Conservation (phyloP, 2,113 vertebrate species). For the Tetrao urogallus region DNA sequence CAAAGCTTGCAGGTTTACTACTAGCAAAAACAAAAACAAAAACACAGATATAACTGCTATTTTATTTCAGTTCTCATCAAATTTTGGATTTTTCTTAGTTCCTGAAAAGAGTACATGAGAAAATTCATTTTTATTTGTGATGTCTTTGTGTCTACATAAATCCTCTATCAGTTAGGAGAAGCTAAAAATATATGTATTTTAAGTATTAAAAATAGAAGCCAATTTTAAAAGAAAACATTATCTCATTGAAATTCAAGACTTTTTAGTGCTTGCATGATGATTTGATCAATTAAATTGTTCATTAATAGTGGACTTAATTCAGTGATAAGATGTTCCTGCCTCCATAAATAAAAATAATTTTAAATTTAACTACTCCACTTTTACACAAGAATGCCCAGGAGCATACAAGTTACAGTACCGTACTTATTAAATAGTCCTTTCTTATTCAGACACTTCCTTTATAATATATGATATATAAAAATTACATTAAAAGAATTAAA, state of each 20-base stretch:
- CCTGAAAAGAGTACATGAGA: not conserved
- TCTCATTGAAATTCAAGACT: not conserved
- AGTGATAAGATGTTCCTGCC: not conserved
- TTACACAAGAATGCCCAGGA: not conserved
- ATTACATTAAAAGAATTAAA: not conserved
- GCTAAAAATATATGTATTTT: not conserved
- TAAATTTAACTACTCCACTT: not conserved
- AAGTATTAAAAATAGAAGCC: not conserved
- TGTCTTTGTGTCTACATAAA: not conserved
- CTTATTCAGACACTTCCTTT: not conserved
- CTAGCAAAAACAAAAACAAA: not conserved
- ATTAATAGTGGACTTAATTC: not conserved
- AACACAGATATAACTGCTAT: not conserved
- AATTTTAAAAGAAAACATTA: not conserved
- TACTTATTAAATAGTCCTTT: not conserved
- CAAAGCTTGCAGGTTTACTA: not conserved
- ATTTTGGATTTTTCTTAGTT: not conserved
- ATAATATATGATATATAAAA: not conserved
- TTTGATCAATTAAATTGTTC: not conserved
- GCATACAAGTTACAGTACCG: not conserved
- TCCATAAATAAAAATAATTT: not conserved
- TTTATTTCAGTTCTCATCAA: not conserved
- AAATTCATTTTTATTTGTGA: not conserved
- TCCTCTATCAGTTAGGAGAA: not conserved
- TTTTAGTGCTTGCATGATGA: not conserved